Conservation (phyloP, 1,140 invertebrate species). For the Littorina saxatilis region DNA sequence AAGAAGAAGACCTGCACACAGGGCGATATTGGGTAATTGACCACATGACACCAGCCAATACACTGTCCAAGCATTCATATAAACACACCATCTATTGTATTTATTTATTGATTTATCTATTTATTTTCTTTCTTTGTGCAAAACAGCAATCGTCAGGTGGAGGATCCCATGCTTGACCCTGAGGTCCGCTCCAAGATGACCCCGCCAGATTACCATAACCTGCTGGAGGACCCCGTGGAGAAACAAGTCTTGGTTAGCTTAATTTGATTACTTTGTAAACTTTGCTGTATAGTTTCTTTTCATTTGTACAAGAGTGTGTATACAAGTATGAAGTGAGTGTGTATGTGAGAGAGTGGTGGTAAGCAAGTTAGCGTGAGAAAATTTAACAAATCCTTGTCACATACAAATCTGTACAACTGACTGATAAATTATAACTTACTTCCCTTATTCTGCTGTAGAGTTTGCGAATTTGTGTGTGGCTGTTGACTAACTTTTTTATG, state of each 20-base stretch:
- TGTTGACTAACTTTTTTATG: no score
- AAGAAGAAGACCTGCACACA: no score
- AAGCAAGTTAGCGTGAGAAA: no score
- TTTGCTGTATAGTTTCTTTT: neutral
- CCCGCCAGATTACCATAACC: slow-evolving; percentile 50
- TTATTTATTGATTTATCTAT: neutral
- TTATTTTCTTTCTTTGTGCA: neutral
- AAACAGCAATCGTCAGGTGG: slow-evolving; percentile 6
- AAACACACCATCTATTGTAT: neutral
- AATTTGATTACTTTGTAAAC: slow-evolving; percentile 61
- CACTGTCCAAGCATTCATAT: no score
- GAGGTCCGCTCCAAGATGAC: slow-evolving; percentile 37
- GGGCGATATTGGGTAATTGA: neutral
- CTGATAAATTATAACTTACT: no score
- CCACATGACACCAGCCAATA: neutral
- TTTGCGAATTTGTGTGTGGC: no score
- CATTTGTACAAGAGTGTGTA: neutral
- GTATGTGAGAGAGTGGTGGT: no score
- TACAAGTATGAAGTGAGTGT: no score
- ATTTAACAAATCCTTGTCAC: no score
- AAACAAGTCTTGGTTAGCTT: slow-evolving; percentile 55
- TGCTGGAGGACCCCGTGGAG: slow-evolving; percentile 57
- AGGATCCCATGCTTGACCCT: slow-evolving; percentile 13
- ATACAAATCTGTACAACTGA: no score
- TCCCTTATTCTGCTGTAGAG: no score